phyloP scores from a whole-genome alignment of 2,113 vertebrate species.

The Ancistrus triradiatus region DNA sequence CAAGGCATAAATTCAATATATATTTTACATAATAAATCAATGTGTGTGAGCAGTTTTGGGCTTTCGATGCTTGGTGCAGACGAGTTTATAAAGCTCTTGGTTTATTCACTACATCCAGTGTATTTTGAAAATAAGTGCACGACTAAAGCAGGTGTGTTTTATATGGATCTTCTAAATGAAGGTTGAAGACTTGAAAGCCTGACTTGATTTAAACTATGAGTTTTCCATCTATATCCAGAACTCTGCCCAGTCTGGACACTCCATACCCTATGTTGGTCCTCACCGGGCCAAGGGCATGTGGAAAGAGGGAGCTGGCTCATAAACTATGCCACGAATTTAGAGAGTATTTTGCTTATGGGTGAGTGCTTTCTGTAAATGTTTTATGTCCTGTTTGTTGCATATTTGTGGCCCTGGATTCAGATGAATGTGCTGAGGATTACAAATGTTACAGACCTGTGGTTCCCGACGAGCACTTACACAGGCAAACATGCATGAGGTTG shows the following conservation, averaged over 20 bases:
- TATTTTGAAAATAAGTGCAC: too few species aligned
- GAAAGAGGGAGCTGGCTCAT: constrained; percentile 81
- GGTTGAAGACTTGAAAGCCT: not conserved
- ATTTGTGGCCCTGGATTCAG: not conserved
- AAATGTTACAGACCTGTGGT: not conserved
- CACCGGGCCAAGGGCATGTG: constrained; percentile 78
- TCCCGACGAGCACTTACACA: too few species aligned
- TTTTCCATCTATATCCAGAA: constrained; percentile 61
- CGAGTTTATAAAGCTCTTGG: too few species aligned
- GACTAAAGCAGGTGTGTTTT: too few species aligned
- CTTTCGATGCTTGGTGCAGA: too few species aligned
- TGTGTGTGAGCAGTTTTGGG: too few species aligned
- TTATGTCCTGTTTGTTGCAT: not conserved
- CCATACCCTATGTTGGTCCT: constrained; percentile 89
- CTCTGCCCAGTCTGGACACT: constrained; percentile 67
- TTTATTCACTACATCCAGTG: too few species aligned
- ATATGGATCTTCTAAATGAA: not conserved
- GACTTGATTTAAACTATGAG: too few species aligned
- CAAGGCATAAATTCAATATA: too few species aligned
- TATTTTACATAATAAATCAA: too few species aligned
- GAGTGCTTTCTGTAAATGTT: constrained; percentile 48
- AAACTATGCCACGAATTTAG: constrained; percentile 80
- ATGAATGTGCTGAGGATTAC: not conserved
- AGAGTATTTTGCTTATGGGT: constrained; percentile 83
- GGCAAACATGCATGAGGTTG: too few species aligned